Conservation (phyloP, 2,888 invertebrate species). For the Pandemis heparana region DNA sequence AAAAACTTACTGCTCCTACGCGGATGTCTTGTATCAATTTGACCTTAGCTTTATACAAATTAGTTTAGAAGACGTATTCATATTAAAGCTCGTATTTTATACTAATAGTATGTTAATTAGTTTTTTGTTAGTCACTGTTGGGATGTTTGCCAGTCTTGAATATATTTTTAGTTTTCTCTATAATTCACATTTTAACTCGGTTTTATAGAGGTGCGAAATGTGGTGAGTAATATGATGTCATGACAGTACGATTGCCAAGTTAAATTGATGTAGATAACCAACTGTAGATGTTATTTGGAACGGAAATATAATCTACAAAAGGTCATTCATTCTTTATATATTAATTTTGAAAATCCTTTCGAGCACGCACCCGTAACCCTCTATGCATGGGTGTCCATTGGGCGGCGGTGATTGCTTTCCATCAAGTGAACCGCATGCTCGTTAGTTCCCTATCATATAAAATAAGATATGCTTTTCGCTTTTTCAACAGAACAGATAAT, state of each 20-base stretch:
- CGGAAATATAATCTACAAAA: no score
- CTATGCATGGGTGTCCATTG: no score
- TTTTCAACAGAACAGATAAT: no score
- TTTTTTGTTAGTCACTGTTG: conserved; percentile 20
- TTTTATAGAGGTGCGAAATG: conserved; percentile 24
- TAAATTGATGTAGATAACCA: neutral
- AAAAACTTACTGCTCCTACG: conserved; percentile 2
- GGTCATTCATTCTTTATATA: no score
- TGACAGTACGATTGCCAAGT: neutral
- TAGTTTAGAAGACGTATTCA: conserved; percentile 17
- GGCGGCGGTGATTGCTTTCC: no score
- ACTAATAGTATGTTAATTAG: conserved; percentile 28
- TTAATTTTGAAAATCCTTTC: no score
- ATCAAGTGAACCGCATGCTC: no score
- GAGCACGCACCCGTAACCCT: no score
- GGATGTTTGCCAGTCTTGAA: conserved; percentile 25
- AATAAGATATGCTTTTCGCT: no score
- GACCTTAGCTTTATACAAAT: conserved; percentile 35
- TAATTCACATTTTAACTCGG: neutral
- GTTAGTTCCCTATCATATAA: no score
- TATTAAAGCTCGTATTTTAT: conserved; percentile 20
- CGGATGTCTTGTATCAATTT: conserved; percentile 16
- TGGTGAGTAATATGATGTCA: conserved; percentile 16
- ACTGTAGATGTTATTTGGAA: no score
- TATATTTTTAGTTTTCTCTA: conserved; percentile 32